Evolutionary conservation across 2,797 vertebrate genomes (phyloP).

Genomic region (Merluccius polli): DNA sequence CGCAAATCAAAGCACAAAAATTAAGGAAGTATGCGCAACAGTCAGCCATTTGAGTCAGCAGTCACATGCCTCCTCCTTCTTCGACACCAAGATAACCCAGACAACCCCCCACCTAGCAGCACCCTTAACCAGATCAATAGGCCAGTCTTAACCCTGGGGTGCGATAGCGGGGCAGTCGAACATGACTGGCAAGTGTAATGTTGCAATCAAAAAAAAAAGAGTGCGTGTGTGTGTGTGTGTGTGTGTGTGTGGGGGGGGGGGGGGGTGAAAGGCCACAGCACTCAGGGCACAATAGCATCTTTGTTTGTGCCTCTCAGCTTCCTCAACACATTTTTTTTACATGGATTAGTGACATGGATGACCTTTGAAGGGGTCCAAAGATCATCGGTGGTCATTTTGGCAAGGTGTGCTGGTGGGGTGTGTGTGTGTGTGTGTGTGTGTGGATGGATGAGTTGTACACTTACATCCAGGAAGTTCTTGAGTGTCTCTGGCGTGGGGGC

Average conservation of each 20-base stretch:
- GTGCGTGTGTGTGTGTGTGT: too few relatives aligned
- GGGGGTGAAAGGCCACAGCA: conserved; percentile 2
- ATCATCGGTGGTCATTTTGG: conserved; percentile 14
- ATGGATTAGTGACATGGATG: conserved; percentile 24
- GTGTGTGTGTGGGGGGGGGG: too few relatives aligned
- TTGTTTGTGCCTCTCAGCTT: conserved; percentile 29
- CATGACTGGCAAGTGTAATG: conserved; percentile 10
- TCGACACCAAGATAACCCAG: not conserved
- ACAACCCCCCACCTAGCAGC: not conserved
- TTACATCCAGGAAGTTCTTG: conserved; percentile 96
- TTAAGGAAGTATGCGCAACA: conserved; percentile 13
- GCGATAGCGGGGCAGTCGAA: not conserved
- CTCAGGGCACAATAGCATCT: conserved; percentile 29
- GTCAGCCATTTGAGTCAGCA: conserved; percentile 25
- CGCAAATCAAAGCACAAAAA: not conserved
- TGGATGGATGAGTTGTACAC: conserved; percentile 42
- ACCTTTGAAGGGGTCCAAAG: conserved; percentile 2
- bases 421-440: too few relatives aligned
- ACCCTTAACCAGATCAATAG: conserved; percentile 4
- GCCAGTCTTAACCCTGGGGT: not conserved
- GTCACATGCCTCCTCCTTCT: conserved; percentile 15
- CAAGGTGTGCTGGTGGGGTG: not conserved
- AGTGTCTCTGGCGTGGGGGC: conserved; percentile 85
- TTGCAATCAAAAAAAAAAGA: conserved; percentile 16
- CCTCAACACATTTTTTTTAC: conserved; percentile 9